Evolutionary conservation across 1,140 invertebrate species (phyloP), one percentile per base, ranked within the genome.

Genomic region (Rhizoglyphus robini): DNA sequence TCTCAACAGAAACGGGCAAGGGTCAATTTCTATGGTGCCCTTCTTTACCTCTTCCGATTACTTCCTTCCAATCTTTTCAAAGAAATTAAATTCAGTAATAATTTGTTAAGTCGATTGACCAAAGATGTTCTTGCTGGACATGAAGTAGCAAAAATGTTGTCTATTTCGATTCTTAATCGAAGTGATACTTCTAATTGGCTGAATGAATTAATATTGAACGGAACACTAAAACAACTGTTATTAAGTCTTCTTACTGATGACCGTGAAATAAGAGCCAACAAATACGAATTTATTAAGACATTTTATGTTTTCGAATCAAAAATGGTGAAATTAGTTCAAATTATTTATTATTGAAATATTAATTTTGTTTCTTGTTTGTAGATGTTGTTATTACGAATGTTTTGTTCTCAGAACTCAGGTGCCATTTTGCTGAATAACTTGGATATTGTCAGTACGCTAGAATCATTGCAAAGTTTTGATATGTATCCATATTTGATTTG

Each of bases 261-360:
- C 30, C 41, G 41, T 11, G 68, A 69, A 61, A 65, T 69, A 18
- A 3, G 41, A 18, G 62, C 51, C 20, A 58, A 59, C 15, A 69
- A 67, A 46, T 66, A 36, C 47, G 68, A 68, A 31, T 51, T 60
- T 2, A 69, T 34, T 23, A 69, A 69, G 57, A 51, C 68, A 31
- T 69, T 69, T 54, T 69, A 69, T 61, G 36, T 60, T 1, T 68
- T 69, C 51, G 68, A 69, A 36, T 59, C 68, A 1, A 69, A 69
- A 68, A 67, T 69, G 62, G 65, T 67, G 49, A 23, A 23, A 1
- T 23, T 51, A 58, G 32, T 48, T 25, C 13, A 29, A 36, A 1
- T 4, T 4, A 5, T 1, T 23, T 64, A 32, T 25, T 2, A 20
- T 65, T 36, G 2, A 62, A 4, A 18, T 57, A n/a, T 58, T 36